Evolutionary conservation across 2,888 invertebrate species (phyloP), one percentile per base, ranked within the genome.

Genomic region (Tetheella fluctuosa): DNA sequence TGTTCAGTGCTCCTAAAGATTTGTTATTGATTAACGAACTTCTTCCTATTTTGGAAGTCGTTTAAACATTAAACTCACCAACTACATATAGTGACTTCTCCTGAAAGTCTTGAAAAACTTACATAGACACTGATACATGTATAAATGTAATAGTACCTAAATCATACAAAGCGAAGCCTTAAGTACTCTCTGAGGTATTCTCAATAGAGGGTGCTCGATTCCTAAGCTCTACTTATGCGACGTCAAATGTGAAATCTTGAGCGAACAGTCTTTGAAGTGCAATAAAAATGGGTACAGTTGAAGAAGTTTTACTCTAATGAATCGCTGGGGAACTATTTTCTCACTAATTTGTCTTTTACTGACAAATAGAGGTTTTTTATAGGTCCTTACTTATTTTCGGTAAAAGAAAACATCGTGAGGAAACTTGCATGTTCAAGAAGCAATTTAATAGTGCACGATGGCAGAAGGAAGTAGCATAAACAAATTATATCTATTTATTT

Each of bases 151-250:
- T 15, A 55, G 34, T 34, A n/a, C 20, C n/a, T n/a, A n/a, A n/a
- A 13, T 57, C 54, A 39, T 58, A 59, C 59, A 62, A 64, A 59
- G 61, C 70, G 66, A 66, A 68, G 65, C 67, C 62, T 20, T 52
- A 42, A 74, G 74, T 62, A 66, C 69, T 62, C 78, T 73, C 61
- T 65, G 62, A 67, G 69, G 64, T 64, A 64, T 60, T 59, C 64
- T 60, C 63, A 64, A 67, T 67, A 57, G 67, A 73, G 63, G 58
- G 61, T 59, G 57, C 64, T 65, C 64, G 58, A 70, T 69, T 61
- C 66, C 63, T 63, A 54, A 57, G 63, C 60, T 65, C 62, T 58
- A 62, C 67, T 71, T 67, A 64, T 61, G 66, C 30, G 62, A 66
- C 60, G 65, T 70, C 65, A 73, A 61, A 69, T 55, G 55, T 54